A percentile compares a stretch with the other conserved stretches of the same genome.
Evolutionary conservation across 2,888 invertebrate genomes (phyloP).

Genomic region (Zelleria hepariella): DNA sequence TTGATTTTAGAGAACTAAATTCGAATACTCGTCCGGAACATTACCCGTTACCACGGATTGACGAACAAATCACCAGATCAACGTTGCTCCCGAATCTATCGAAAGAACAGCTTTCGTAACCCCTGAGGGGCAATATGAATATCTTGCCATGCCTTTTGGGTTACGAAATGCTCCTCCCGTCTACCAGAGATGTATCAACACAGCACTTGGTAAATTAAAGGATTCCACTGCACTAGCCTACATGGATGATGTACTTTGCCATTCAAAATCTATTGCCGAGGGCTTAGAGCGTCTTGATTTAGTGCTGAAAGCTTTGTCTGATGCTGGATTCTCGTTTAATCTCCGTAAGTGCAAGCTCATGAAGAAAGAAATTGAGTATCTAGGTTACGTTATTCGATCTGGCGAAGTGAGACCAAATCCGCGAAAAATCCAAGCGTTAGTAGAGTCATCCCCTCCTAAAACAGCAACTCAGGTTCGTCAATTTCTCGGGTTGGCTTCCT

Average conservation of each 20-base stretch:
- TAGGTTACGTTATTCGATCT: background rate
- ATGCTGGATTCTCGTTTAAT: background rate
- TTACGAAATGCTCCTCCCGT: background rate
- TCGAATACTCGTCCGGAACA: background rate
- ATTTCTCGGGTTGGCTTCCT: background rate
- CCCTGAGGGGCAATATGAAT: background rate
- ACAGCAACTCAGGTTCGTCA: background rate
- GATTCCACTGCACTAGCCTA: background rate
- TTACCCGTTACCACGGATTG: background rate
- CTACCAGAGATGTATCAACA: background rate
- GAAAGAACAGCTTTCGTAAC: background rate
- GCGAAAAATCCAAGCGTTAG: background rate
- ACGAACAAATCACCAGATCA: background rate
- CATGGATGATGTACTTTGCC: background rate
- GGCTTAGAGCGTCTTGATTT: background rate
- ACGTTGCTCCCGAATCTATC: background rate
- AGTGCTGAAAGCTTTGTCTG: background rate
- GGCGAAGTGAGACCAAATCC: background rate
- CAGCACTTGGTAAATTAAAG: background rate
- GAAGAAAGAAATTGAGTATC: background rate
- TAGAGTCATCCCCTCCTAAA: background rate
- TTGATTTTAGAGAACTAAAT: background rate
- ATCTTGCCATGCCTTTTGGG: constrained; percentile 1
- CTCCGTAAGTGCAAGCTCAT: background rate
- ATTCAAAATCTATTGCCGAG: background rate